These are phyloP conservation scores for Drosophila nigricruria DNA, from an alignment of 2,888 invertebrate genomes.

Conservation along the genomic window DNA sequence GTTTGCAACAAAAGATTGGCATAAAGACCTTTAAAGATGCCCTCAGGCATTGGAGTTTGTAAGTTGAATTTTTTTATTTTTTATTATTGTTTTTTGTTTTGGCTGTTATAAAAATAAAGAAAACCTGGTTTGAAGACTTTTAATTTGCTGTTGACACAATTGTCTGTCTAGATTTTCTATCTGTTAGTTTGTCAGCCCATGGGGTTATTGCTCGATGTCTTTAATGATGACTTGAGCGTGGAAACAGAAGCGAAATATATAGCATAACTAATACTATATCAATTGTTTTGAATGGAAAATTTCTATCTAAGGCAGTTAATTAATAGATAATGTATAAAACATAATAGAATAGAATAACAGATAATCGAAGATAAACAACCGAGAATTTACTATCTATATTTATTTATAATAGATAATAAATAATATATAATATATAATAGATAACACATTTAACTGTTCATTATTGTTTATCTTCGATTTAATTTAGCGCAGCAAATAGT, in stretches of 20 bases:
- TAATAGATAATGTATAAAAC: not conserved
- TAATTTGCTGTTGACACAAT: constrained; percentile 12
- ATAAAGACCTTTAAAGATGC: constrained; percentile 44
- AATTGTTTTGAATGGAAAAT: not conserved
- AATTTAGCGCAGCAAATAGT: not conserved
- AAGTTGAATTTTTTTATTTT: constrained; percentile 1
- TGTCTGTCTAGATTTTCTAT: constrained; percentile 3
- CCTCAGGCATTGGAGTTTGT: constrained; percentile 23
- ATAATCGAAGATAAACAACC: not conserved
- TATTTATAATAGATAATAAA: too few species aligned
- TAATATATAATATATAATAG: not conserved
- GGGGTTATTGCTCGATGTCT: not conserved
- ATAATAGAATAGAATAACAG: not conserved
- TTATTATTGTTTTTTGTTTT: not conserved
- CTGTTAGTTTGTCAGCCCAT: not conserved
- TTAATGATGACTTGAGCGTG: not conserved
- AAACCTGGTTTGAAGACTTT: constrained; percentile 23
- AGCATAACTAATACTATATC: not conserved
- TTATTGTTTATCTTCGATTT: not conserved
- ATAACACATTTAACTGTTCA: not conserved
- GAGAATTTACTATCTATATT: too few species aligned
- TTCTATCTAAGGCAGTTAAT: not conserved
- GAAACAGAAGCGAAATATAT: not conserved
- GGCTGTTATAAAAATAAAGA: not conserved
- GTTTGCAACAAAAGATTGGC: constrained; percentile 40